Base-by-base conservation (phyloP, 2,113 vertebrate species). In the Microcebus murinus region DNA sequence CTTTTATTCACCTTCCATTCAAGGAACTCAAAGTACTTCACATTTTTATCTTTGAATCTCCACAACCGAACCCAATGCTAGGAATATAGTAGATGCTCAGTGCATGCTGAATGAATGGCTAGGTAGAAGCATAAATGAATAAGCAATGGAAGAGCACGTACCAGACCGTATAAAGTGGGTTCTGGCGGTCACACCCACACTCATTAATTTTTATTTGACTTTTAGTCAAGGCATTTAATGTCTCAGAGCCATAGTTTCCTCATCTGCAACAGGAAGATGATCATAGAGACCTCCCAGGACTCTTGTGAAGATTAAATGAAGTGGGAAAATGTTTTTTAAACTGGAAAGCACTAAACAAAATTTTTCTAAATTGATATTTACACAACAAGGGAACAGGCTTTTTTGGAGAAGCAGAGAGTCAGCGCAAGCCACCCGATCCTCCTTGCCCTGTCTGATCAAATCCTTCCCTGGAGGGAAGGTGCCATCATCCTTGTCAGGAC, bases 1-100 rank as follows among this genome's bases (percentile, higher is more conserved):
- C 50, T 92, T 61, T 85, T n/a, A 96, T 67, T 55, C 61, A 59
- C 11, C 8, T 3, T 93, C 76, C 61, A 71, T 61, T 90, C 13
- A 23, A 76, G 34, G 34, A 92, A 9, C 76, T 86, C n/a, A 25
- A 36, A 34, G 48, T 11, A 90, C 48, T 80, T 42, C 25, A 70
- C 31, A 15, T 73, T 89, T 91, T 88, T 42, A 34, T 68, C 80
- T 71, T 57, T 59, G n/a, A 21, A 71, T 48, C 23, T 14, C 34
- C 29, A 59, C 67, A 76, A 79, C 27, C 34, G 68, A 87, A 81
- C 27, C 71, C 77, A 57, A 20, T 18, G 10, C 39, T 80, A 77
- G n/a, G 45, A 74, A 65, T 45, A 73, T 0, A 86, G 67, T 29
- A 92, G 48, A 59, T 71, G 9, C 39, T 89, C 48, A 55, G 5